Evolutionary conservation across 2,797 vertebrate species (phyloP), one percentile per base, ranked within the genome.

Genomic region (Vespertilio murinus): DNA sequence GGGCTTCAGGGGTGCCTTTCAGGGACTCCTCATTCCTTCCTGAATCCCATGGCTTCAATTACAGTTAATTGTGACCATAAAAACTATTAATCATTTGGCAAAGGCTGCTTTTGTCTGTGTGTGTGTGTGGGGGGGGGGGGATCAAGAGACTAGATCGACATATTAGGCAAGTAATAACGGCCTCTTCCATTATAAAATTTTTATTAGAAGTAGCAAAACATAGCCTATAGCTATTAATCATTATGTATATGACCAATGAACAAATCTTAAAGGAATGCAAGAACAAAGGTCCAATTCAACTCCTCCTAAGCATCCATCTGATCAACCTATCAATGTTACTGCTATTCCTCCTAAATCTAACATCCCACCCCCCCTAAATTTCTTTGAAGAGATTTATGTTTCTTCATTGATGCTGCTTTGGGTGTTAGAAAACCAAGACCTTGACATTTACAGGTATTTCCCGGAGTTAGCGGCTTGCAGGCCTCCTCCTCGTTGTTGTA

Each of bases 171-270:
- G 61, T 91, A 95, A 91, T 95, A 93, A 94, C 96, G 87, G 84
- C 77, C 28, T 91, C 96, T 95, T 96, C 69, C 52, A 90, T 95
- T 94, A 96, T 95, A 94, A 96, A 96, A 96, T 4, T 95, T 96
- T 94, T 95, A 96, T 95, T 95, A 93, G 79, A 94, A 96, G 94
- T 74, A 88, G 91, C 69, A 95, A 94, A 86, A 90, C 40, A 91
- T 83, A 96, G 89, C 56, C 71, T 49, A 17, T 35, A 90, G 52
- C 80, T 80, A 88, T 89, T 81, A 93, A 52, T 83, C 30, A 65
- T 67, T 93, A 93, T 95, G 95, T 88, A 94, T 95, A 91, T 70
- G 65, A 95, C 65, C 91, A 93, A 78, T 78, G 94, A 94, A 40
- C 75, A 93, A 75, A 40, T 94, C 93, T 93, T 78, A 33, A 86